phyloP scores from a whole-genome alignment of 2,888 invertebrate genomes.

The Thera britannica region DNA sequence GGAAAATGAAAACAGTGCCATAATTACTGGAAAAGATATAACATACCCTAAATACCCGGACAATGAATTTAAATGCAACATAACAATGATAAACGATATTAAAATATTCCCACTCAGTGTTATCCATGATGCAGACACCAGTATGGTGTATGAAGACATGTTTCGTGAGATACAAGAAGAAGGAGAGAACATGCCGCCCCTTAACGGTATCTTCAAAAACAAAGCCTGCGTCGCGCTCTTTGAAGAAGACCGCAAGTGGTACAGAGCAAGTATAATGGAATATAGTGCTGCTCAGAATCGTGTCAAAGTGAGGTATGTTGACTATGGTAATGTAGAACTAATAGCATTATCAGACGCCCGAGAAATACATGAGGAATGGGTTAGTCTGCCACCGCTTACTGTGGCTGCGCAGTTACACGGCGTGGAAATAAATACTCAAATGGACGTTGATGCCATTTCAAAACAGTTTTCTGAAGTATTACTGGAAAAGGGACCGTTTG shows the following conservation, averaged over 20 bases:
- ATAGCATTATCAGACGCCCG: slow-evolving; percentile 75
- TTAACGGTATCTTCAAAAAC: slow-evolving; percentile 75
- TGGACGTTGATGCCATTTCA: slow-evolving; percentile 58
- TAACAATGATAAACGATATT: slow-evolving; percentile 62
- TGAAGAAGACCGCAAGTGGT: slow-evolving; percentile 87
- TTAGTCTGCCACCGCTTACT: slow-evolving; percentile 79
- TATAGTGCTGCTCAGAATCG: slow-evolving; percentile 66
- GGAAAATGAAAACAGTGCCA: slow-evolving; percentile 53
- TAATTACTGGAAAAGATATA: slow-evolving; percentile 46
- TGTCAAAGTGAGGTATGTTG: slow-evolving; percentile 88
- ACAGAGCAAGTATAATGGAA: slow-evolving; percentile 87
- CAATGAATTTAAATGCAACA: slow-evolving; percentile 63
- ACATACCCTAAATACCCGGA: slow-evolving; percentile 53
- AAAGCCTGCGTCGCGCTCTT: slow-evolving; percentile 87
- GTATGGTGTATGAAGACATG: slow-evolving; percentile 75
- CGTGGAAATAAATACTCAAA: slow-evolving; percentile 59
- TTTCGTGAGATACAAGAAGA: slow-evolving; percentile 77
- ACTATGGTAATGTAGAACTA: slow-evolving; percentile 88
- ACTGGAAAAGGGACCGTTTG: slow-evolving; percentile 65
- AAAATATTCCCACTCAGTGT: slow-evolving; percentile 65
- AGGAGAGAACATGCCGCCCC: slow-evolving; percentile 66
- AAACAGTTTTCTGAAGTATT: slow-evolving; percentile 60
- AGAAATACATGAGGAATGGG: slow-evolving; percentile 78
- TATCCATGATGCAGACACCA: slow-evolving; percentile 68
- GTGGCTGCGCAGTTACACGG: slow-evolving; percentile 78